phyloP scores from a whole-genome alignment of 2,888 invertebrate species.

The Pristionchus fissidentatus region DNA sequence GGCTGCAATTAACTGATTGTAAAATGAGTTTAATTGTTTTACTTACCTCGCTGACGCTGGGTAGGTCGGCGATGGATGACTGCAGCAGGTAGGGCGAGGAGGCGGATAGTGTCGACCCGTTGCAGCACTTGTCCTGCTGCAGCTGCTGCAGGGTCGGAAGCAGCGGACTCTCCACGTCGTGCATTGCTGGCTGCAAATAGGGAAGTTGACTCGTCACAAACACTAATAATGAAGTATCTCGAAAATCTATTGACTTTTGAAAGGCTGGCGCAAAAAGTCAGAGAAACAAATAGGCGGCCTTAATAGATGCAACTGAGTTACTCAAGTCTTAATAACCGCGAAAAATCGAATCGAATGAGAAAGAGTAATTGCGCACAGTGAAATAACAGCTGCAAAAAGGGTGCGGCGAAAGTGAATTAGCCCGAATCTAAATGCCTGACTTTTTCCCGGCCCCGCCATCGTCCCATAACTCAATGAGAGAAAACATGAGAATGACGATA shows the following conservation, averaged over 20 bases:
- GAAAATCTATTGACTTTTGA: too few species aligned
- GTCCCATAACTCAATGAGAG: constrained; percentile 26
- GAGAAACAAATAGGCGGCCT: too few species aligned
- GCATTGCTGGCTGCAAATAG: background rate
- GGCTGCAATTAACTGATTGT: constrained; percentile 1
- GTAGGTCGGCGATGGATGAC: background rate
- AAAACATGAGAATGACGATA: background rate
- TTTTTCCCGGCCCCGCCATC: background rate
- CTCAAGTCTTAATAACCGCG: too few species aligned
- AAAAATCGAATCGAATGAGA: background rate
- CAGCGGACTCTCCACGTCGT: constrained; percentile 12
- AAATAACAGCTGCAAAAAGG: too few species aligned
- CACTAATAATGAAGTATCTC: background rate
- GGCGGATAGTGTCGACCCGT: constrained; percentile 11
- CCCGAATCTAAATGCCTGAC: too few species aligned
- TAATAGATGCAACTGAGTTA: too few species aligned
- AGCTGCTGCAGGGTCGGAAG: background rate
- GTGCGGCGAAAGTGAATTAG: too few species aligned
- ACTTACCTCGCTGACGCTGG: background rate
- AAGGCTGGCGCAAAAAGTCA: too few species aligned
- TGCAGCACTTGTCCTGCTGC: too few species aligned
- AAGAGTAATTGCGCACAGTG: background rate
- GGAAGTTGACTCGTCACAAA: background rate
- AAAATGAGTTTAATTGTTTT: too few species aligned
- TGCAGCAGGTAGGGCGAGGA: constrained; percentile 18